phyloP scores from a whole-genome alignment of 1,140 invertebrate genomes.

The Leptinotarsa defecta region DNA sequence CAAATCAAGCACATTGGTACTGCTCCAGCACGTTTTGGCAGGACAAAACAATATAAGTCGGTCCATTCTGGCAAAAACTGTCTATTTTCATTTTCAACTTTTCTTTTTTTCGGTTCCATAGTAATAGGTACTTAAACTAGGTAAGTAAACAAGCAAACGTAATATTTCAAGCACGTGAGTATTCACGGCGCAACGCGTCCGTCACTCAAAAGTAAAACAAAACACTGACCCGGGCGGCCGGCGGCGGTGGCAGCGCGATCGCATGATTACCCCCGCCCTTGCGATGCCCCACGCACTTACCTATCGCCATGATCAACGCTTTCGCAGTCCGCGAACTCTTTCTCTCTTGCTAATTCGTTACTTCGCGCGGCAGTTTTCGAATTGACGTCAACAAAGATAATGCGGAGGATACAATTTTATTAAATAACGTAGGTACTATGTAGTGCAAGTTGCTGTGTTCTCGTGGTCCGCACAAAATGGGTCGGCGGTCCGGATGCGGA shows the following conservation, averaged over 20 bases:
- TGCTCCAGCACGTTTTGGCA: conserved; percentile 19
- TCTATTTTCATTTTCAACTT: neutral
- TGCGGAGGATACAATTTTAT: neutral
- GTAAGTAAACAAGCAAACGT: conserved; percentile 12
- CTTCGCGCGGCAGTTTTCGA: neutral
- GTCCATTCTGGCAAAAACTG: conserved; percentile 20
- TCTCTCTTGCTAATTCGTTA: neutral
- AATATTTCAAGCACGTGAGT: conserved; percentile 22
- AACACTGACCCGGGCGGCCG: conserved; percentile 1
- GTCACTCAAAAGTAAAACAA: conserved; percentile 4
- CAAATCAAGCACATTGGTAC: conserved; percentile 25
- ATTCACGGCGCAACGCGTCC: neutral
- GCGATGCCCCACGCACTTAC: neutral
- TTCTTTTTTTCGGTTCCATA: conserved; percentile 23
- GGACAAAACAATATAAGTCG: conserved; percentile 19
- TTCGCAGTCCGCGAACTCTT: no score
- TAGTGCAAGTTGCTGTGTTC: conserved; percentile 7
- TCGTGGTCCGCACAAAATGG: neutral
- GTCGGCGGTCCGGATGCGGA: no score
- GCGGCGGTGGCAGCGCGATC: neutral
- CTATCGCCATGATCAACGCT: neutral
- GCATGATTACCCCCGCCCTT: conserved; percentile 9
- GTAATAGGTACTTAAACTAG: conserved; percentile 14
- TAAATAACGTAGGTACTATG: neutral
- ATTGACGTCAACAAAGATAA: neutral